Base-by-base conservation (phyloP, 2,113 vertebrate genomes). In the Thunnus maccoyii region DNA sequence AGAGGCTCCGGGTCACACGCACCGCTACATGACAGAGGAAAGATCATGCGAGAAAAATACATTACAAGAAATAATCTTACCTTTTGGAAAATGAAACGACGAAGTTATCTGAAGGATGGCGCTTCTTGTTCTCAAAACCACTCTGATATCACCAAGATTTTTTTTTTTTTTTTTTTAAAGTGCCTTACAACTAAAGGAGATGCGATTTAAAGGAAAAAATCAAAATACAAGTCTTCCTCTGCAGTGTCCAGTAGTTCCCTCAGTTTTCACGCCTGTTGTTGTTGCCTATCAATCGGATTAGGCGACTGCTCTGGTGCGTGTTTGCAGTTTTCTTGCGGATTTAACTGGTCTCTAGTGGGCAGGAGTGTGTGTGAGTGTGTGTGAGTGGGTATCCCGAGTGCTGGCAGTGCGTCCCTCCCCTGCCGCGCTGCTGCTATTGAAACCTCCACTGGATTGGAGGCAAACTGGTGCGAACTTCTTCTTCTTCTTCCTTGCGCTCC, bases 371-470 rank as follows among this genome's bases (percentile, higher is more conserved):
- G 78, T 12, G 78, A 9, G 52, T 25, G 79, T 76, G 81, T 68
- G 57, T 73, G 86, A 79, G 88, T 65, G 88, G 82, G 91, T 92
- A 92, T 94, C 94, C 94, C 84, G 75, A 85, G 84, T 80, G 82
- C 83, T 91, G 92, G 88, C 89, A 86, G 90, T 87, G 88, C 87
- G 92, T 94, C 87, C 90, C 91, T 93, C 92, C 93, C 93, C 93
- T 92, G 92, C 92, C 88, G 93, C 81, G 93, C 91, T 56, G 85
- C 90, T 92, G 93, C 92, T 93, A 92, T 91, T 93, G 89, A 94
- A 92, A 91, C 90, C 91, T 90, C 85, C 82, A 86, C 93, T 90
- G 91, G 92, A 92, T 88, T 92, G 91, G 92, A 92, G 78, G 91
- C 91, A 76, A 76, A 85, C 88, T 93, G 90, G 87, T 92, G 83